Evolutionary conservation across 2,113 vertebrate species (phyloP), one percentile per base, ranked within the genome.

Genomic region (Barbus barbus): DNA sequence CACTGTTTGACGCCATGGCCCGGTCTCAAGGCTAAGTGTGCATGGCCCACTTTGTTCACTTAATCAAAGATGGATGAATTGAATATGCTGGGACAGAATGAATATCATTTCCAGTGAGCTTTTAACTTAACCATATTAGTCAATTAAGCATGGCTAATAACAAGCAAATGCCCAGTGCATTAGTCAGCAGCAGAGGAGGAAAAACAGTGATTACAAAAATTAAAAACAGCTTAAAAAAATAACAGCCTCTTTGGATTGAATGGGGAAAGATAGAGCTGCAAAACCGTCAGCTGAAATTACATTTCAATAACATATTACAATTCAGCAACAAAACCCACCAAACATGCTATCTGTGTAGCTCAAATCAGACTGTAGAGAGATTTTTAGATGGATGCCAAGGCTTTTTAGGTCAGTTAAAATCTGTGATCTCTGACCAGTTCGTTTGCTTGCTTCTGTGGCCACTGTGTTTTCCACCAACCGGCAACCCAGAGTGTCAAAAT

Each of bases 51-150:
- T 81, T 81, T 51, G 38, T 48, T 81, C 9, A 33, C 58, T 31
- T 81, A 81, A 81, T 81, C 58, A 81, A 33, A 81, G 58, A 14
- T 67, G 61, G 78, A 67, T 22, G 24, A 67, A 46, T 12, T 61
- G 16, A 63, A 79, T 79, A 61, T 79, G 36, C 76, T 16, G n/a
- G 51, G 22, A 78, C 31, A 78, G 61, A 31, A 31, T 33, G 9
- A 56, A 33, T 76, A 56, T 53, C 4, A 51, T 53, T 51, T 53
- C 74, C 74, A 33, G 48, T 31, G 74, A 76, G 74, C 18, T 20
- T 28, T 56, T 58, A 36, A 38, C 75, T 58, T 78, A 60, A 79
- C 14, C n/a, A 63, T 46, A 79, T 46, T 46, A 79, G 24, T 4
- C 38, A 63, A 46, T 78, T 78, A 78, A 38, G 9, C 33, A 38